Evolutionary conservation across 2,888 invertebrate genomes (phyloP).

Genomic region (Noctua fimbriata): DNA sequence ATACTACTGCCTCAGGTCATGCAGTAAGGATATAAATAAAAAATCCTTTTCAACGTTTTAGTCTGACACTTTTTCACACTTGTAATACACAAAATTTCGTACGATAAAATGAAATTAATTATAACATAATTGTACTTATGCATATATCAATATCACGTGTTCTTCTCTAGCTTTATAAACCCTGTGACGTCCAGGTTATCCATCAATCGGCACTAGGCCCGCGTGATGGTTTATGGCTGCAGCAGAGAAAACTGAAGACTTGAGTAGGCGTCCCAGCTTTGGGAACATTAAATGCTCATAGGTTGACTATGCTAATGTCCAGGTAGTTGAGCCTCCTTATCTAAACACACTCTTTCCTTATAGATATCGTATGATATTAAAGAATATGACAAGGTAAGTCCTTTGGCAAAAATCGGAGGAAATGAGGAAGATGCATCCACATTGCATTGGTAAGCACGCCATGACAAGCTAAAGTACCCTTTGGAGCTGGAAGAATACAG

Average conservation of each 20-base stretch:
- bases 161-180: background rate
- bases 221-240: background rate
- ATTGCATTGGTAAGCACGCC: background rate
- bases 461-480: background rate
- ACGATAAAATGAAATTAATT: background rate
- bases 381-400: background rate
- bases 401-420: background rate
- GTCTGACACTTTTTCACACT: background rate
- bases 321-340: background rate
- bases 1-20: background rate
- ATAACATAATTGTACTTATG: background rate
- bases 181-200: background rate
- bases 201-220: background rate
- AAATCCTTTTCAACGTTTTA: background rate
- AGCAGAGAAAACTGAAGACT: background rate
- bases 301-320: background rate
- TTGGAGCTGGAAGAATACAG: background rate
- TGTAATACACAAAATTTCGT: background rate
- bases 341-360: background rate
- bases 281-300: background rate
- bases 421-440: background rate
- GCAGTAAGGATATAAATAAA: background rate
- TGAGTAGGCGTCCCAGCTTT: background rate
- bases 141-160: background rate
- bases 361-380: background rate